Evolutionary conservation across 23 tunicate species (phyloP), one percentile per base, ranked within the genome.

Genomic region (Trididemnum nubilum): DNA sequence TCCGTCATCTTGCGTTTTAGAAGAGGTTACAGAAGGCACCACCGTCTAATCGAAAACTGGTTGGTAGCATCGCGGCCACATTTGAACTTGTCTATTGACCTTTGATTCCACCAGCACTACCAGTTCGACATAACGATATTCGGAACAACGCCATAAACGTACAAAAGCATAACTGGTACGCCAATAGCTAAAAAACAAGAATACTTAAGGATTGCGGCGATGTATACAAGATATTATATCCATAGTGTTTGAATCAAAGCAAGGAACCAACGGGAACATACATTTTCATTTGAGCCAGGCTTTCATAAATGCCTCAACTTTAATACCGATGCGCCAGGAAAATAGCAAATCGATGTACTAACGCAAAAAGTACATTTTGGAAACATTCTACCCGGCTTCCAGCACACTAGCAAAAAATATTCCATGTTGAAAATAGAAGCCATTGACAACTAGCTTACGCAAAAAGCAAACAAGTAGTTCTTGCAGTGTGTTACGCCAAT

Each of bases 141-240:
- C 19, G 99, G 99, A 28, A 96, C 96, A 23, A 96, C 99, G 18
- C 99, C 97, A 71, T 96, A 96, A 0, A 96, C 97, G 64, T 96
- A 96, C 1, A 96, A 36, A 64, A 96, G 69, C 89, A 96, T 82
- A 12, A 91, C 92, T 23, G 99, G 99, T 18, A 96, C 97, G 18
- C 99, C 99, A 61, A 96, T 81, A 4, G 94, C 98, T 40, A 30
- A 9, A 39, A 96, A 91, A 34, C 18, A 61, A 49, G 18, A 89
- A n/a, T n/a, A n/a, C n/a, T n/a, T n/a, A n/a, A n/a, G n/a, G n/a
- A n/a, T n/a, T n/a, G n/a, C n/a, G n/a, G n/a, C 98, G n/a, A 94
- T 94, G 60, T 93, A 93, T 0, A 93, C 98, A 72, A 88, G 88
- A 1, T 88, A 27, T 72, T 88, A 39, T 85, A 93, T 85, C 29